phyloP scores from a whole-genome alignment of 2,797 vertebrate species.

The Propithecus perrieri region DNA sequence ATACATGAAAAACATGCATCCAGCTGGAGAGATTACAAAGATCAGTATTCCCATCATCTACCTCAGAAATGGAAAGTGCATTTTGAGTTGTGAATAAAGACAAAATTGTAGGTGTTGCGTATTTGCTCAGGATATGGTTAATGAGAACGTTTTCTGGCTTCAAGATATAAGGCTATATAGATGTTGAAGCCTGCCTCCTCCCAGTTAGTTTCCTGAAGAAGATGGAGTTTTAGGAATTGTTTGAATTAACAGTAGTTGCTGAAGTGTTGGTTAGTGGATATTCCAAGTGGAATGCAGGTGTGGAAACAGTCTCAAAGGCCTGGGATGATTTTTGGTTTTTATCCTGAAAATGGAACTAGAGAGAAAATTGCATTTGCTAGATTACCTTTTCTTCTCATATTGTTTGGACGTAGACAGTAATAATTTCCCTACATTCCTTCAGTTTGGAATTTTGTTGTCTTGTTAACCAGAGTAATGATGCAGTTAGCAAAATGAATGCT shows the following conservation, averaged over 20 bases:
- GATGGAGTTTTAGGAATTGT: not conserved
- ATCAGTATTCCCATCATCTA: not conserved
- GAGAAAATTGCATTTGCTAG: not conserved
- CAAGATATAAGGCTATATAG: not conserved
- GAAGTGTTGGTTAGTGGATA: not conserved
- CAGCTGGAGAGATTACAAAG: not conserved
- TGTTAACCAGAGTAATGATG: not conserved
- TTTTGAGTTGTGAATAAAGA: not conserved
- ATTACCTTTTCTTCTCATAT: not conserved
- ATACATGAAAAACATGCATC: not conserved
- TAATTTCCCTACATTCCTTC: not conserved
- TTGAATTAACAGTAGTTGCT: not conserved
- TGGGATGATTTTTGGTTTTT: not conserved
- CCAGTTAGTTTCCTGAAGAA: conserved; percentile 12
- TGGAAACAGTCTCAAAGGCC: not conserved
- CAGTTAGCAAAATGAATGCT: not conserved
- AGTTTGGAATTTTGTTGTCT: not conserved
- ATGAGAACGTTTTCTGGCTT: not conserved
- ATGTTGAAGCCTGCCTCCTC: not conserved
- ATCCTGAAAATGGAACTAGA: not conserved
- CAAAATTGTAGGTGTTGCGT: not conserved
- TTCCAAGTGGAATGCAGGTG: not conserved
- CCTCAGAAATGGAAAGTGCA: not conserved
- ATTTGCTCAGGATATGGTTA: conserved; percentile 15
- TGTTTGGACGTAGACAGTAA: not conserved